Conservation (phyloP, 2,797 vertebrate species). For the Percopsis omiscomaycus region DNA sequence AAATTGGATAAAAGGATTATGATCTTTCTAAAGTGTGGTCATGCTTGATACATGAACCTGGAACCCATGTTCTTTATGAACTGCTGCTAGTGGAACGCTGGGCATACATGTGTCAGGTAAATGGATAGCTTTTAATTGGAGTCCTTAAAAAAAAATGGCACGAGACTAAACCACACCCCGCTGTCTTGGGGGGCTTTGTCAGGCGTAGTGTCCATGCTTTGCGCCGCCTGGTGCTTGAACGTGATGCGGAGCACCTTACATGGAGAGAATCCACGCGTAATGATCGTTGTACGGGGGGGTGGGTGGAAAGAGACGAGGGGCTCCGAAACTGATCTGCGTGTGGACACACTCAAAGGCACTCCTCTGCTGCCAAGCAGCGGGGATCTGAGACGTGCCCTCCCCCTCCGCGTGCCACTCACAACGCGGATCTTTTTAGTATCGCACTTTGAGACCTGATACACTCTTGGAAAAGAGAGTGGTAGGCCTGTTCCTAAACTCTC, state of each 20-base stretch:
- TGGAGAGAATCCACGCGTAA: slow-evolving; percentile 41
- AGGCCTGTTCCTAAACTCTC: too few species aligned
- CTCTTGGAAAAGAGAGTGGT: neutral
- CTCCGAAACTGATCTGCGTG: slow-evolving; percentile 48
- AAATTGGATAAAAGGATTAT: slow-evolving; percentile 40
- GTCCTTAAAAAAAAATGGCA: neutral
- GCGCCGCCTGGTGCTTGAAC: neutral
- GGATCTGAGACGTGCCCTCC: slow-evolving; percentile 42
- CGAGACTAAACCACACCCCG: neutral
- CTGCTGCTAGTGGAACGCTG: too few species aligned
- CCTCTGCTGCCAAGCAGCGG: slow-evolving; percentile 31
- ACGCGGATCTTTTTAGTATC: slow-evolving; percentile 30
- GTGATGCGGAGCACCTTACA: slow-evolving; percentile 24
- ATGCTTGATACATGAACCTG: slow-evolving; percentile 6
- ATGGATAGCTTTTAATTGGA: too few species aligned
- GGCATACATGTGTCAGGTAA: too few species aligned
- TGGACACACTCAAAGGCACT: slow-evolving; percentile 48
- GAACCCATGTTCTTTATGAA: too few species aligned
- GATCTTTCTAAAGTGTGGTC: neutral
- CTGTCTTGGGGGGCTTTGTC: neutral
- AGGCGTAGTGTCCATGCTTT: neutral
- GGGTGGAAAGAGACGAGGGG: slow-evolving; percentile 18
- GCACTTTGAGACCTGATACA: slow-evolving; percentile 32
- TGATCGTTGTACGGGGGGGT: slow-evolving; percentile 31
- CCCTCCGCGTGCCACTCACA: slow-evolving; percentile 37